Conservation (phyloP, 2,113 vertebrate genomes). For the Rafetus swinhoei region DNA sequence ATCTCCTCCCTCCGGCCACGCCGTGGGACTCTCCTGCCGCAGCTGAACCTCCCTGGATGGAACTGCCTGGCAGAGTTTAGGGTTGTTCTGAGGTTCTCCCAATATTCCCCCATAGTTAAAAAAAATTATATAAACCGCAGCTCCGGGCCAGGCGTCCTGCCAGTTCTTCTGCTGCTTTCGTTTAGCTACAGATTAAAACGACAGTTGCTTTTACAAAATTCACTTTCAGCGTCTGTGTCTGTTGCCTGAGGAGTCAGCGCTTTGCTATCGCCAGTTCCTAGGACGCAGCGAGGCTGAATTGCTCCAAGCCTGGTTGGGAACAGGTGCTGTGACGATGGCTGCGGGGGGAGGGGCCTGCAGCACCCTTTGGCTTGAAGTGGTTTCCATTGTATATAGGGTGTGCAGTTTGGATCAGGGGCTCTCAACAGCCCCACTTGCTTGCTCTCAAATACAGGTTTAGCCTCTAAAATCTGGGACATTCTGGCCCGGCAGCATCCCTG, state of each 20-base stretch:
- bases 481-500: too few relatives aligned
- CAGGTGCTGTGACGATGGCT: too few relatives aligned
- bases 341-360: too few relatives aligned
- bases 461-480: too few relatives aligned
- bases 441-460: not conserved
- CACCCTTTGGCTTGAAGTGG: too few relatives aligned
- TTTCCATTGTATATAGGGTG: too few relatives aligned
- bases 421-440: not conserved
- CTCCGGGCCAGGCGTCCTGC: not conserved
- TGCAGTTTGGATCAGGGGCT: too few relatives aligned
- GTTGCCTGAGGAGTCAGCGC: not conserved
- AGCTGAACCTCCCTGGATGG: not conserved
- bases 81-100: not conserved
- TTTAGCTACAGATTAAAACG: not conserved
- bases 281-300: not conserved
- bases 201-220: not conserved
- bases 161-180: not conserved
- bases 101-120: not conserved
- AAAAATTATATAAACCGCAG: not conserved
- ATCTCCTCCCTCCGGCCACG: not conserved
- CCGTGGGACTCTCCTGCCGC: accelerated
- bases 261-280: not conserved
- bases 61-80: not conserved
- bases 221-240: not conserved
- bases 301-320: too few relatives aligned